Evolutionary conservation across 2,797 vertebrate species (phyloP).

Genomic region (Schizothorax lantsangensis): DNA sequence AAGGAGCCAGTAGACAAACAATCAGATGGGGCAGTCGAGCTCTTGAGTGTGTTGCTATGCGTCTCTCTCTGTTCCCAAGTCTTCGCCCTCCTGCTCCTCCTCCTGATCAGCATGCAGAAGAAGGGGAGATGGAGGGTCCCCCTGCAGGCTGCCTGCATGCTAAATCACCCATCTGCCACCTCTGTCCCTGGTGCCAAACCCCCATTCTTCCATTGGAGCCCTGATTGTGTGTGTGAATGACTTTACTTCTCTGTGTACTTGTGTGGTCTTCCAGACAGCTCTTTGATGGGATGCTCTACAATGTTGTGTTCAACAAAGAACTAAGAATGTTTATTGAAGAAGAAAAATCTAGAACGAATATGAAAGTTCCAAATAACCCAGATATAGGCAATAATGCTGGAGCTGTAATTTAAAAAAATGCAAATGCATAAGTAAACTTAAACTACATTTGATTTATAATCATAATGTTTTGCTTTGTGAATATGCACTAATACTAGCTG

Average conservation of each 20-base stretch:
- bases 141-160: conserved; percentile 60
- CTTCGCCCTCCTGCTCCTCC: conserved; percentile 25
- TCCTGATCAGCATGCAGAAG: conserved; percentile 49
- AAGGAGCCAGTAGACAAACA: conserved; percentile 11
- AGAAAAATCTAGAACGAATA: neutral
- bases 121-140: conserved; percentile 36
- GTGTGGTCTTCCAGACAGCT: conserved; percentile 33
- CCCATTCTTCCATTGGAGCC: conserved; percentile 25
- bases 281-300: conserved; percentile 15
- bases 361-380: neutral
- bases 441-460: neutral
- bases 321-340: neutral
- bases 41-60: conserved; percentile 41
- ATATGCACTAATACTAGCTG: neutral
- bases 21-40: conserved; percentile 11
- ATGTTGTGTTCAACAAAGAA: neutral
- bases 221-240: conserved; percentile 7
- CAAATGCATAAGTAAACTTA: neutral
- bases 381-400: neutral
- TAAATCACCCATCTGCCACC: conserved; percentile 60
- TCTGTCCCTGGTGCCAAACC: conserved; percentile 41
- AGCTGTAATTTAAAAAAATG: neutral
- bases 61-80: conserved; percentile 22
- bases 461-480: neutral
- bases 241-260: conserved; percentile 29